These are phyloP conservation scores for Shinisaurus crocodilurus DNA, from an alignment of 2,113 vertebrate genomes.

Conservation along the genomic window DNA sequence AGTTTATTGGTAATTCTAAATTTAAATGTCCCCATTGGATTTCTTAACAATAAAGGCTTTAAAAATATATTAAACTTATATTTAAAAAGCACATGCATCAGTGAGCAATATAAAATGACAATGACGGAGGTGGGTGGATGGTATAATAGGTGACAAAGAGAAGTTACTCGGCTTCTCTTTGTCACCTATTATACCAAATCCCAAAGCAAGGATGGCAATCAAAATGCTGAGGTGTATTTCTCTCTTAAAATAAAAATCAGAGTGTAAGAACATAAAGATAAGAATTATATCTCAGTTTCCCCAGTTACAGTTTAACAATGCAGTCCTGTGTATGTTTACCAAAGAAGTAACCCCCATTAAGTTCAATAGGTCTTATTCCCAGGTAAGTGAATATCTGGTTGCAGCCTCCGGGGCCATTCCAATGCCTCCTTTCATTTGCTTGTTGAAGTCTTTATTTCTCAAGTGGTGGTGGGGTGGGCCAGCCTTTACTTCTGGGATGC, in stretches of 20 bases:
- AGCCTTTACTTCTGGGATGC: background rate
- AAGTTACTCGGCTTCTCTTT: slow-evolving; percentile 5
- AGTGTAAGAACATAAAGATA: background rate
- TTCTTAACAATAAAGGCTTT: slow-evolving; percentile 57
- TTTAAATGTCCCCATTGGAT: slow-evolving; percentile 58
- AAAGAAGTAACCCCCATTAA: background rate
- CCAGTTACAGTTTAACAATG: background rate
- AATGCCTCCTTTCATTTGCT: background rate
- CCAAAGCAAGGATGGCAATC: slow-evolving; percentile 11
- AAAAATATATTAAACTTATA: slow-evolving; percentile 51
- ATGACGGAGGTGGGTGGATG: slow-evolving; percentile 53
- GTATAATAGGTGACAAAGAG: slow-evolving; percentile 58
- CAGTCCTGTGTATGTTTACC: too few species aligned
- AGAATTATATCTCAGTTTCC: slow-evolving; percentile 6
- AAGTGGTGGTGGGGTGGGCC: background rate
- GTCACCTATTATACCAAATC: slow-evolving; percentile 9
- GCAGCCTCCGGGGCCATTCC: background rate
- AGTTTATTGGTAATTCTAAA: slow-evolving; percentile 56
- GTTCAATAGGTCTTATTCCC: background rate
- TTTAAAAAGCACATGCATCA: slow-evolving; percentile 62
- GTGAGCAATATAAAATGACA: slow-evolving; percentile 53
- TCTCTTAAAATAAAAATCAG: background rate
- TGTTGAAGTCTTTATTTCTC: background rate
- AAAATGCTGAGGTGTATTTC: slow-evolving; percentile 8
- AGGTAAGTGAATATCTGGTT: background rate